Base-by-base conservation (phyloP, 2,888 invertebrate genomes). In the Hyles lineata region DNA sequence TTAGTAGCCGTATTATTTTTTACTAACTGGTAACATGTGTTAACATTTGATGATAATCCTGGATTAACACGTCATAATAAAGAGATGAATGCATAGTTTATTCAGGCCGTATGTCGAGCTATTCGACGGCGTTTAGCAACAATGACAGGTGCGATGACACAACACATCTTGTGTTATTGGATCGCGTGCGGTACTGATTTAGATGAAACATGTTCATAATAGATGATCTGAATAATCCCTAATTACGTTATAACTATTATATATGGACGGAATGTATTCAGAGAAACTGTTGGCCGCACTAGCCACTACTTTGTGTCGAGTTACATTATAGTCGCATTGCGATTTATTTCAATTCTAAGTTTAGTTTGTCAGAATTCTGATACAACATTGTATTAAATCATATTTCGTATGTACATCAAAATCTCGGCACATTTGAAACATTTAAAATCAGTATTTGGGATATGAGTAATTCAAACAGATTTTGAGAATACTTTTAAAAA, bases 51-150 rank as follows among this genome's bases (percentile, higher is more conserved):
- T 91, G 93, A 91, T 94, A 94, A 94, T 93, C 93, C 91, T 79
- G 93, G 92, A 93, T 94, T 94, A 94, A 93, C 94, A 94, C 94
- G 91, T 94, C 92, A 94, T 94, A 94, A 94, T 93, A 94, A 94
- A 93, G 93, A 91, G 92, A 94, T 94, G 94, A 94, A 92, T 91
- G 83, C 88, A 86, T 86, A 86, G 93, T 94, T 94, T 94, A 90
- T 92, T 94, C 86, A 91, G 87, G 80, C 92, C 94, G 90, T 93
- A 89, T 94, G 94, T 91, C 92, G 87, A 82, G 75, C 85, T 84
- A 92, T 93, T 90, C 88, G 90, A 89, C 87, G 84, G 83, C 84
- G 85, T 90, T 93, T 92, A 92, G 86, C 73, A 75, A 78, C 80
- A 82, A 78, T 87, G 92, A 91, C 94, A 94, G 93, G 93, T 94